phyloP scores from a whole-genome alignment of 2,797 vertebrate species.

The Gadopsis marmoratus region DNA sequence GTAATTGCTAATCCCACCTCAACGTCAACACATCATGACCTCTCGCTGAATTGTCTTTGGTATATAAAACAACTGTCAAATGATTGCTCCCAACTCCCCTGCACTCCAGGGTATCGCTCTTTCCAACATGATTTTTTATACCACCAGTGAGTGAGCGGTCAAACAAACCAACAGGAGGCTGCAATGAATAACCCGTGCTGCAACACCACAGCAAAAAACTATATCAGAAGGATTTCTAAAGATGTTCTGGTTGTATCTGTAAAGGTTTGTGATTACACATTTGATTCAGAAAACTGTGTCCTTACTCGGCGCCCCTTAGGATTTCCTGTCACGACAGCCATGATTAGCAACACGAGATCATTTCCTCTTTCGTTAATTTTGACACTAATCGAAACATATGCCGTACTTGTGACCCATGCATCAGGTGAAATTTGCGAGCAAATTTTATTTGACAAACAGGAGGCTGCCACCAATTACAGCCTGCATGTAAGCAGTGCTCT shows the following conservation, averaged over 20 bases:
- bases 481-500: not conserved
- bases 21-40: too few species aligned
- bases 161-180: slow-evolving; percentile 19
- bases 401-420: not conserved
- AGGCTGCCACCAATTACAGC: not conserved
- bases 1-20: too few species aligned
- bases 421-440: not conserved
- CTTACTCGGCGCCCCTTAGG: not conserved
- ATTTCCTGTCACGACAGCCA: not conserved
- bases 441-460: not conserved
- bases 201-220: not conserved
- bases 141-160: not conserved
- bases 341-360: not conserved
- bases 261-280: not conserved
- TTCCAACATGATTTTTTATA: slow-evolving; percentile 5
- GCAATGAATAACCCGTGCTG: not conserved
- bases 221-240: not conserved
- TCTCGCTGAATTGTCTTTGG: too few species aligned
- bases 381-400: not conserved
- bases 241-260: not conserved
- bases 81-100: too few species aligned
- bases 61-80: too few species aligned
- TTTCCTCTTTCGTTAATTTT: not conserved
- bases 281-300: slow-evolving; percentile 6
- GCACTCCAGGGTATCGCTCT: not conserved